phyloP scores from a whole-genome alignment of 2,797 vertebrate genomes.

The Alcedo quadribrachys region DNA sequence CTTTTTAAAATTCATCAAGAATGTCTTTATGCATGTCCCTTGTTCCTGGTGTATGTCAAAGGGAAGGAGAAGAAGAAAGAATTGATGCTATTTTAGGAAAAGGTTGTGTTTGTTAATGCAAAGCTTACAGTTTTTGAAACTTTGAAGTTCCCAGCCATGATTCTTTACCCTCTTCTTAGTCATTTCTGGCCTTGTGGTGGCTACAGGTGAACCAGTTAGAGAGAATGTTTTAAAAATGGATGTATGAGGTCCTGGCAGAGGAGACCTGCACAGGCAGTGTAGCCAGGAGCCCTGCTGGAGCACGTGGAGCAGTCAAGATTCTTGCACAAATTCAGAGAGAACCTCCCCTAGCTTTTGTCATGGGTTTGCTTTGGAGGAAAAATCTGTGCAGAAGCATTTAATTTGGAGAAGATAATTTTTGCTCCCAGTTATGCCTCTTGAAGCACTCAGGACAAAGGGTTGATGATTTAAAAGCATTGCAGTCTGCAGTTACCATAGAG shows the following conservation, averaged over 20 bases:
- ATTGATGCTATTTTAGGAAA: neutral
- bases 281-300: neutral
- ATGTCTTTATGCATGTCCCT: neutral
- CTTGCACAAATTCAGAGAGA: neutral
- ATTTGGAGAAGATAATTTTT: neutral
- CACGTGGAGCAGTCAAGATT: fast-evolving
- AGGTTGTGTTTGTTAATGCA: neutral
- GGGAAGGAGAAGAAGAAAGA: neutral
- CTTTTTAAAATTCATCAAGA: neutral
- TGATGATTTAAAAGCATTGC: neutral
- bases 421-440: neutral
- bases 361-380: neutral
- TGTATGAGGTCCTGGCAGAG: fast-evolving
- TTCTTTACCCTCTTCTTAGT: neutral
- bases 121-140: neutral
- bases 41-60: neutral
- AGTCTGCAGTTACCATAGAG: neutral
- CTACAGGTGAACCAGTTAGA: neutral
- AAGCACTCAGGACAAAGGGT: neutral
- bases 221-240: neutral
- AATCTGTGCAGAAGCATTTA: neutral
- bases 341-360: neutral
- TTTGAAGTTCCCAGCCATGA: neutral
- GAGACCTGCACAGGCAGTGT: fast-evolving
- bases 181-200: neutral